Base-by-base conservation (phyloP, 2,797 vertebrate genomes). In the Chromobotia macracanthus region DNA sequence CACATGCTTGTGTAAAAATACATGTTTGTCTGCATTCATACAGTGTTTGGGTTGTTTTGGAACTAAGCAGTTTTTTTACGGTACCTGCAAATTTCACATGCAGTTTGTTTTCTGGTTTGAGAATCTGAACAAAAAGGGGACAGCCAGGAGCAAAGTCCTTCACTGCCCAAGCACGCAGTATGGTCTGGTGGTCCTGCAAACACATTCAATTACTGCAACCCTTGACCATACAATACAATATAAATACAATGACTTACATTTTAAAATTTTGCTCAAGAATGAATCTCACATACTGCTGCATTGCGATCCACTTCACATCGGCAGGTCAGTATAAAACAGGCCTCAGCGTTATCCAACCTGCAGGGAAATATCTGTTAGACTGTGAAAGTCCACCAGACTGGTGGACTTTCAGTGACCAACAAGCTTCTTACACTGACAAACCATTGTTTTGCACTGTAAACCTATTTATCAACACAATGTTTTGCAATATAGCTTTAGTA, bases 141-240 rank as follows among this genome's bases (percentile, higher is more conserved):
- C 96, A 98, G 66, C 96, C 96, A 1, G 96, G 96, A 80, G 96
- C 96, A 19, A 98, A 98, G 81, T 98, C 96, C 85, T 98, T 98
- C 76, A 97, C 97, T 0, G 96, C 97, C 97, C 96, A 98, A 82
- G 97, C 97, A 38, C 97, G 94, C 85, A 97, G 89, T 86, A 98
- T 98, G 75, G 96, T 98, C 89, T 98, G 96, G 80, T 98, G 96
- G 85, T 98, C 97, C 97, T 98, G 82, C 25, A 72, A 87, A 9
- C 21, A 25, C 9, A 41, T 5, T 66, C 0, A 50, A 0, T 16
- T 19, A 11, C 25, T 28, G 12, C 35, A 77, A 68, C 1, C 3
- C 7, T 66, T n/a, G n/a, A 18, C 9, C 7, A 55, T 55, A 19
- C 21, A 55, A 55, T 9, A 41, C 31, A 0, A 53, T 3, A 31